Evolutionary conservation across 2,888 invertebrate species (phyloP).

Genomic region (Trachelus troglodyta): DNA sequence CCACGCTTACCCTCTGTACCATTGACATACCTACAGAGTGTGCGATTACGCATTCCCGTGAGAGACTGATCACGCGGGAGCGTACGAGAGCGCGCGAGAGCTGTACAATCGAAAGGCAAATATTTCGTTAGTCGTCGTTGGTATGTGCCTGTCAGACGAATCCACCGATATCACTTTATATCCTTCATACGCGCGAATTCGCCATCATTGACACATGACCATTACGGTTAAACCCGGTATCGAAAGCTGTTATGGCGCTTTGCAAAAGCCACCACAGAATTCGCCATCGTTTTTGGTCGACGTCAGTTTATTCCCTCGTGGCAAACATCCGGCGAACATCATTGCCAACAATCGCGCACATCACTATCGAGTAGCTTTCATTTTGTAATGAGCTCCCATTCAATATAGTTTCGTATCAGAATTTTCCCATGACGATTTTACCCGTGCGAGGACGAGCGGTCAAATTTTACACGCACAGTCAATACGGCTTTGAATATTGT

Average conservation of each 20-base stretch:
- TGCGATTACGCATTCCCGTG: not conserved
- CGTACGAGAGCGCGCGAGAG: not conserved
- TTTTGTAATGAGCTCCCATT: not conserved
- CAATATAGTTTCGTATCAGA: not conserved
- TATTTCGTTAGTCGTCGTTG: not conserved
- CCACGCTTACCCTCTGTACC: not conserved
- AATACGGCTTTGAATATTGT: not conserved
- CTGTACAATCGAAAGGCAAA: not conserved
- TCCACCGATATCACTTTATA: not conserved
- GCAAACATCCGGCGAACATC: not conserved
- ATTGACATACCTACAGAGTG: not conserved
- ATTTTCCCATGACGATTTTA: not conserved
- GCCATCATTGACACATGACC: not conserved
- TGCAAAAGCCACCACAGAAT: not conserved
- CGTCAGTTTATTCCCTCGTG: not conserved
- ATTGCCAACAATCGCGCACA: not conserved
- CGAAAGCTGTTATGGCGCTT: not conserved
- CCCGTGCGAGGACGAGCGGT: not conserved
- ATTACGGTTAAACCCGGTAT: not conserved
- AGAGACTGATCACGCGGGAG: not conserved
- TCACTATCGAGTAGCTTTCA: not conserved
- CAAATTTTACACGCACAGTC: not conserved
- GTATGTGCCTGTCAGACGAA: not conserved
- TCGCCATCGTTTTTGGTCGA: not conserved
- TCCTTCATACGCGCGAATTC: not conserved